A percentile compares a stretch with the other conserved stretches of the same genome.
Conservation (phyloP, 2,888 invertebrate genomes). For the Torymus tubicola region DNA sequence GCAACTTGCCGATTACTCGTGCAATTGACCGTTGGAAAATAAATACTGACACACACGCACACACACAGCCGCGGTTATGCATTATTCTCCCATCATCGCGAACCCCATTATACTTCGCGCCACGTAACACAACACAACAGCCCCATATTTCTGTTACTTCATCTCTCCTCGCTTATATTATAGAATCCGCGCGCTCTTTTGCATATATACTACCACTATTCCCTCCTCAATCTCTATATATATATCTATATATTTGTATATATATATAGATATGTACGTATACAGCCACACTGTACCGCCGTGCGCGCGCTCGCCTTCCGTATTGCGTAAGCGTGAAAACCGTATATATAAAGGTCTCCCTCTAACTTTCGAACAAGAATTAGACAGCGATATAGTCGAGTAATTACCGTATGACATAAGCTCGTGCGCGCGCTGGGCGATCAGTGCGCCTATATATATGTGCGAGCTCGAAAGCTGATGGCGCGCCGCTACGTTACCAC, state of each 20-base stretch:
- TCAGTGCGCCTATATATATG: neutral
- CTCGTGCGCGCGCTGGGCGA: conserved; percentile 24
- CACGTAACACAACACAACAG: neutral
- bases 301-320: conserved; percentile 28
- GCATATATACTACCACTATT: too few species aligned
- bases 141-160: conserved; percentile 4
- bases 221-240: too few species aligned
- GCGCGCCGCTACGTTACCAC: neutral
- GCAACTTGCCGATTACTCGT: too few species aligned
- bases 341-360: conserved; percentile 37
- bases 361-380: conserved; percentile 53
- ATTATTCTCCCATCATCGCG: too few species aligned
- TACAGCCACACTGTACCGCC: too few species aligned
- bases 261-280: too few species aligned
- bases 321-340: conserved; percentile 50
- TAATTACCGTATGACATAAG: conserved; percentile 56
- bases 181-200: too few species aligned
- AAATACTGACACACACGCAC: too few species aligned
- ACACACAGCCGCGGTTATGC: too few species aligned
- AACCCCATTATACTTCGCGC: too few species aligned
- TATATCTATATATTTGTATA: too few species aligned
- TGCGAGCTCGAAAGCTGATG: conserved; percentile 29
- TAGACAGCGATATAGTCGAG: conserved; percentile 47
- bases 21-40: too few species aligned
- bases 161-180: neutral